Evolutionary conservation across 2,888 invertebrate species (phyloP).

Genomic region (Myathropa florea): DNA sequence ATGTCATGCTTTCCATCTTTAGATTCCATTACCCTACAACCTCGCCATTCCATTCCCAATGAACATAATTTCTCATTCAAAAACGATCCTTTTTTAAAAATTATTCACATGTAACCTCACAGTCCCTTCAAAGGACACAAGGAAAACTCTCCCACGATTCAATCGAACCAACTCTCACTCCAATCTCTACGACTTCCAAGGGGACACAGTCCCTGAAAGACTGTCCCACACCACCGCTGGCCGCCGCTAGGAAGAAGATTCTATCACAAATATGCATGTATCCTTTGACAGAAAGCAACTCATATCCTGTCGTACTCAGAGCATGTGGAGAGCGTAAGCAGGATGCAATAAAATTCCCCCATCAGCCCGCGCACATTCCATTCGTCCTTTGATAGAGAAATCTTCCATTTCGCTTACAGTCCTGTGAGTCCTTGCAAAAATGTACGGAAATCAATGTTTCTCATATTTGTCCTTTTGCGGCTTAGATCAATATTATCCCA

Average conservation of each 20-base stretch:
- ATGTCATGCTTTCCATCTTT: too few species aligned
- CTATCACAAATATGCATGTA: neutral
- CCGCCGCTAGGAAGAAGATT: neutral
- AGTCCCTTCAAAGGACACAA: too few species aligned
- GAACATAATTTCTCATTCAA: too few species aligned
- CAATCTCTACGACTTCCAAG: neutral
- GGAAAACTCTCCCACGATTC: neutral
- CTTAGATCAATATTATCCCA: slow-evolving; percentile 15
- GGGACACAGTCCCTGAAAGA: neutral
- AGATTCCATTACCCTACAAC: too few species aligned
- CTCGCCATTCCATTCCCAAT: too few species aligned
- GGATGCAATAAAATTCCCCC: neutral
- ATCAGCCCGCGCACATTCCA: neutral
- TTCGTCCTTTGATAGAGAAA: neutral
- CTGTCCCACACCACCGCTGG: neutral
- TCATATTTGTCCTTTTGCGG: slow-evolving; percentile 23
- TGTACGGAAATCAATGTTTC: slow-evolving; percentile 20
- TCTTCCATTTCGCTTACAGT: neutral
- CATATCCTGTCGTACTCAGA: neutral
- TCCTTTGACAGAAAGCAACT: neutral
- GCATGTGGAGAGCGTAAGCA: neutral
- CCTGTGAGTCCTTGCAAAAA: neutral
- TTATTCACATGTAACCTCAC: too few species aligned
- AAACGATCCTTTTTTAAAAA: too few species aligned
- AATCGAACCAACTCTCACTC: neutral